phyloP scores from a whole-genome alignment of 2,888 invertebrate species.

The Netelia melanura region DNA sequence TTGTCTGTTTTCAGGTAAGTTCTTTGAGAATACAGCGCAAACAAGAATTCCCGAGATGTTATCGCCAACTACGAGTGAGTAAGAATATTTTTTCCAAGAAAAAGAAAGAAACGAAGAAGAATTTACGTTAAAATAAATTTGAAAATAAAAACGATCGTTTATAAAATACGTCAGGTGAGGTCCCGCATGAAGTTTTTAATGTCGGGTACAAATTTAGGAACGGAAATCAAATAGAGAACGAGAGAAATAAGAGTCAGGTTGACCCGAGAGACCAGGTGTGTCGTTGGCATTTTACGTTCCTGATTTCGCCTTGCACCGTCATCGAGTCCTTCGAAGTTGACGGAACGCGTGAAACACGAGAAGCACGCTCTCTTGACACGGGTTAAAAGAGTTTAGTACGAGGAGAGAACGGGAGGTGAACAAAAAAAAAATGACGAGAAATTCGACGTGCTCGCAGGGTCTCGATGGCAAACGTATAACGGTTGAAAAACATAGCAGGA shows the following conservation, averaged over 20 bases:
- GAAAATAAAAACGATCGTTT: neutral
- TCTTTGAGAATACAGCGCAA: conserved; percentile 23
- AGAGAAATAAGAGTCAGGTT: conserved; percentile 16
- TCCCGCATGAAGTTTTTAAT: neutral
- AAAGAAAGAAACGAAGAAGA: neutral
- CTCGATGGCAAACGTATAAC: conserved; percentile 2
- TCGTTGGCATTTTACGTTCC: conserved; percentile 34
- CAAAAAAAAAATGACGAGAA: conserved; percentile 52
- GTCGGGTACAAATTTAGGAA: conserved; percentile 3
- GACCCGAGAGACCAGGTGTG: conserved; percentile 67
- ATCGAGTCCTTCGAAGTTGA: conserved; percentile 55
- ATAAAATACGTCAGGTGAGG: neutral
- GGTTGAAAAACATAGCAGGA: conserved; percentile 66
- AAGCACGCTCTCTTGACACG: conserved; percentile 51
- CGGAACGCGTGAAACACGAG: conserved; percentile 73
- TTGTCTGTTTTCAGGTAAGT: conserved; percentile 78
- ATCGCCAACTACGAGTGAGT: conserved; percentile 58
- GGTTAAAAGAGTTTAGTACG: conserved; percentile 18
- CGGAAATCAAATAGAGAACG: neutral
- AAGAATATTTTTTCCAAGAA: conserved; percentile 24
- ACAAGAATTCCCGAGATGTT: conserved; percentile 37
- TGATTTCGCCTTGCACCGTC: conserved; percentile 18
- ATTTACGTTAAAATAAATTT: neutral
- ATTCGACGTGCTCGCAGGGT: neutral
- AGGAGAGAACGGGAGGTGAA: conserved; percentile 43